Percentiles rank a stretch among this genome's conserved stretches.
Evolutionary conservation across 2,888 invertebrate species (phyloP).

Genomic region (Drosophila kanekoi): DNA sequence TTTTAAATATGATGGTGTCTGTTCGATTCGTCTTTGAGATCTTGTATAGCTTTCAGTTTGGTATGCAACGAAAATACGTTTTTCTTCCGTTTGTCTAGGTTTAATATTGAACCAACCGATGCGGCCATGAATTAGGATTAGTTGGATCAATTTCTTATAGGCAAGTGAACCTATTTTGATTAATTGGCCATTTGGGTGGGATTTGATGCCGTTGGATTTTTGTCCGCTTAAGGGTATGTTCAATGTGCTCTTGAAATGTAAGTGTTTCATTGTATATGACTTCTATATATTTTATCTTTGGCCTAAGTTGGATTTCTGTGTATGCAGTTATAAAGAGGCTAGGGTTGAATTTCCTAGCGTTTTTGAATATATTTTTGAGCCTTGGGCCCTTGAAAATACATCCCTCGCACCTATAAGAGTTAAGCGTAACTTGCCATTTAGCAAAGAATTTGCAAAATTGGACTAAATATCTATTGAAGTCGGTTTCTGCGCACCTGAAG

Average conservation of each 20-base stretch:
- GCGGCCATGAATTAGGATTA: slow-evolving; percentile 6
- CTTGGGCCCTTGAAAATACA: background rate
- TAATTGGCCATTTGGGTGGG: background rate
- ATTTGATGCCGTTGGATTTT: background rate
- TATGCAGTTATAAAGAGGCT: background rate
- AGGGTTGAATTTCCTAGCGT: no score
- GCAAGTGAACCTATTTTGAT: background rate
- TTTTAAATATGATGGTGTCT: background rate
- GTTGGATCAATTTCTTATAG: background rate
- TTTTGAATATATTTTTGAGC: no score
- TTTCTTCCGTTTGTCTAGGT: slow-evolving; percentile 2
- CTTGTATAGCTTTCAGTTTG: no score
- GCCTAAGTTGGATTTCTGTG: background rate
- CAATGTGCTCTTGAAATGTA: background rate
- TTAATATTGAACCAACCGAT: slow-evolving; percentile 12
- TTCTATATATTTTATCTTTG: slow-evolving; percentile 6
- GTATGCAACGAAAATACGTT: background rate
- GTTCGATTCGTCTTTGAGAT: no score
- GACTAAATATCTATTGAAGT: background rate
- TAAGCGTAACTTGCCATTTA: background rate
- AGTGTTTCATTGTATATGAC: slow-evolving; percentile 2
- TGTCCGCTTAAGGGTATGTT: background rate
- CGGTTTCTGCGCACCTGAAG: background rate
- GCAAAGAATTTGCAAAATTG: background rate
- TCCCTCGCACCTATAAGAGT: background rate